phyloP scores from a whole-genome alignment of 1,140 invertebrate genomes.

The Drosophila albomicans region DNA sequence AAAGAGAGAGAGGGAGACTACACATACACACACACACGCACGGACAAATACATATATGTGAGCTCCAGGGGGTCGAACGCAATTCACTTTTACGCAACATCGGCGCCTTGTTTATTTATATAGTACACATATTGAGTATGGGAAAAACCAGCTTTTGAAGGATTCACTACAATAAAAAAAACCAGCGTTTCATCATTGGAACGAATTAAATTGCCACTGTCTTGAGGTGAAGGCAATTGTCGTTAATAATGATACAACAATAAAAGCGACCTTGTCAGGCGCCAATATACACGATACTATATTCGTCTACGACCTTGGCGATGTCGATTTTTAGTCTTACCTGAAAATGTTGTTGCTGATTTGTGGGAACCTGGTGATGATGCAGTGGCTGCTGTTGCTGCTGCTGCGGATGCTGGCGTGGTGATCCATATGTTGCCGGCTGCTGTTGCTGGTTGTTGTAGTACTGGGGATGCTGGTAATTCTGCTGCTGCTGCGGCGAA shows the following conservation, averaged over 20 bases:
- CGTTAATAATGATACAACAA: constrained; percentile 18
- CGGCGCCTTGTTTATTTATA: constrained; percentile 7
- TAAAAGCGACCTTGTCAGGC: constrained; percentile 44
- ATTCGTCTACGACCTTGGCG: constrained; percentile 46
- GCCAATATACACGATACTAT: constrained; percentile 20
- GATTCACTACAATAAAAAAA: constrained; percentile 18
- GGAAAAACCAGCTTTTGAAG: constrained; percentile 37
- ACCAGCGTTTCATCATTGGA: constrained; percentile 3
- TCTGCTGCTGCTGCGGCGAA: constrained; percentile 46
- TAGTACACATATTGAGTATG: constrained; percentile 8
- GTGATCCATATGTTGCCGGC: constrained; percentile 59
- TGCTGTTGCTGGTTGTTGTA: constrained; percentile 28
- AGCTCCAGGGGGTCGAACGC: constrained; percentile 16
- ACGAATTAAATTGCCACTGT: constrained; percentile 39
- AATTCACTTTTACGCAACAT: constrained; percentile 21
- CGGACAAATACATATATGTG: constrained; percentile 14
- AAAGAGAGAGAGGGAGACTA: background rate
- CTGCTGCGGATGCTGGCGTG: constrained; percentile 55
- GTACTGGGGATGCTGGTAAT: constrained; percentile 49
- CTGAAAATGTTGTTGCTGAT: constrained; percentile 79
- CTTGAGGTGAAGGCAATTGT: constrained; percentile 15
- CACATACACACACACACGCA: constrained; percentile 20
- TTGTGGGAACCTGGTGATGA: constrained; percentile 62
- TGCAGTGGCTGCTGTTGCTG: constrained; percentile 31
- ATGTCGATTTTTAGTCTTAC: constrained; percentile 52